These are phyloP conservation scores for Cairina moschata DNA, from an alignment of 2,113 vertebrate species.

Conservation along the genomic window DNA sequence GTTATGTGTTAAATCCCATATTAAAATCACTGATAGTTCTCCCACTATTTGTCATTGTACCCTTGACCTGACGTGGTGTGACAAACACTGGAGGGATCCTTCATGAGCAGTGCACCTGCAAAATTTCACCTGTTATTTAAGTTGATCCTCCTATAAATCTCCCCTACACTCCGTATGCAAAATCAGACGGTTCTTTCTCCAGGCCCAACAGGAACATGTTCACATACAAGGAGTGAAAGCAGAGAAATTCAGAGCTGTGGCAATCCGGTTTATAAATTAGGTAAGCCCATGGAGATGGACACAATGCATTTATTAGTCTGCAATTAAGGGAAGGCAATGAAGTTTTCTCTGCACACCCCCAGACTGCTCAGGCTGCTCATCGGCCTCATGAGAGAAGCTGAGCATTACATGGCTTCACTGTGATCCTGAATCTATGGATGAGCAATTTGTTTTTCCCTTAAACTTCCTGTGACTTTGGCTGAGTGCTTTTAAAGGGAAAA, in stretches of 20 bases:
- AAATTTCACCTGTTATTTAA: not conserved
- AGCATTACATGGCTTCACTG: not conserved
- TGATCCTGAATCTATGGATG: not conserved
- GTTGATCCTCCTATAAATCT: not conserved
- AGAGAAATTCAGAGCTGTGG: not conserved
- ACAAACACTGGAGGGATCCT: not conserved
- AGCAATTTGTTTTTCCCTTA: not conserved
- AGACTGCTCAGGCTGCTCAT: not conserved
- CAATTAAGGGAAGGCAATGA: not conserved
- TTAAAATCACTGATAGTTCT: not conserved
- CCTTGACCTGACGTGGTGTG: not conserved
- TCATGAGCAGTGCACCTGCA: not conserved
- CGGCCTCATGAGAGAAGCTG: not conserved
- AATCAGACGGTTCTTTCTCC: not conserved
- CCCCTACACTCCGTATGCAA: not conserved
- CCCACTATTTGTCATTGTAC: not conserved
- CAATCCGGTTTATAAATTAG: not conserved
- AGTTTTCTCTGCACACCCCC: not conserved
- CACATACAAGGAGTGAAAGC: not conserved
- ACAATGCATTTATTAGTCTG: not conserved
- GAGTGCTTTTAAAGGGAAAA: not conserved
- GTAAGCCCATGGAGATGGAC: not conserved
- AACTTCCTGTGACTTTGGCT: not conserved
- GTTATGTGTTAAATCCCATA: not conserved
- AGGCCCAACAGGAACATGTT: not conserved